Evolutionary conservation across 2,888 invertebrate species (phyloP).

Genomic region (Drepanosiphum platanoidis): DNA sequence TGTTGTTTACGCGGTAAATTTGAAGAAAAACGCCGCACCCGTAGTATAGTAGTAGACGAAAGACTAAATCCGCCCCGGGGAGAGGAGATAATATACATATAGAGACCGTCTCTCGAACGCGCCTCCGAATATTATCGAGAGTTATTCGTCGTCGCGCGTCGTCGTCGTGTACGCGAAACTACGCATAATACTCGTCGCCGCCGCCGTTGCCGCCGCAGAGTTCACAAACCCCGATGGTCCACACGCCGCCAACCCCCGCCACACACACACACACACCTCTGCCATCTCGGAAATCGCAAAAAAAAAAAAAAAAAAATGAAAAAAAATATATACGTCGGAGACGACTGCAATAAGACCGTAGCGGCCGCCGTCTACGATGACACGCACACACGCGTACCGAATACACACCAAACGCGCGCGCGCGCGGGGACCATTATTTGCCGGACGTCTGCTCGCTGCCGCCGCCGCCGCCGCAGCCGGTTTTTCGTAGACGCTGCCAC

Average conservation of each 20-base stretch:
- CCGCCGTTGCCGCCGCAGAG: conserved; percentile 28
- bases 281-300: conserved; percentile 27
- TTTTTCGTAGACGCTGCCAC: conserved; percentile 61
- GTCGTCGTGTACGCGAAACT: conserved; percentile 14
- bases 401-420: neutral
- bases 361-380: conserved; percentile 50
- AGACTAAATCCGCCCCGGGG: too few relatives aligned
- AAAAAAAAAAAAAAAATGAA: neutral
- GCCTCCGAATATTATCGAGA: too few relatives aligned
- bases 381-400: neutral
- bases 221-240: conserved; percentile 56
- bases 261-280: neutral
- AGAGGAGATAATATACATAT: too few relatives aligned
- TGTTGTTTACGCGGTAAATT: too few relatives aligned
- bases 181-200: neutral
- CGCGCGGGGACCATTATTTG: conserved; percentile 38
- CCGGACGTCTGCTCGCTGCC: conserved; percentile 52
- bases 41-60: too few relatives aligned
- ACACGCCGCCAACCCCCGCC: neutral
- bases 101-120: too few relatives aligned
- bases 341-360: conserved; percentile 13
- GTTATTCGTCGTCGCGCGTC: conserved; percentile 18
- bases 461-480: conserved; percentile 39
- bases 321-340: conserved; percentile 7
- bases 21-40: too few relatives aligned